Evolutionary conservation across 2,113 vertebrate species (phyloP).

Genomic region (Amphiprion percula): DNA sequence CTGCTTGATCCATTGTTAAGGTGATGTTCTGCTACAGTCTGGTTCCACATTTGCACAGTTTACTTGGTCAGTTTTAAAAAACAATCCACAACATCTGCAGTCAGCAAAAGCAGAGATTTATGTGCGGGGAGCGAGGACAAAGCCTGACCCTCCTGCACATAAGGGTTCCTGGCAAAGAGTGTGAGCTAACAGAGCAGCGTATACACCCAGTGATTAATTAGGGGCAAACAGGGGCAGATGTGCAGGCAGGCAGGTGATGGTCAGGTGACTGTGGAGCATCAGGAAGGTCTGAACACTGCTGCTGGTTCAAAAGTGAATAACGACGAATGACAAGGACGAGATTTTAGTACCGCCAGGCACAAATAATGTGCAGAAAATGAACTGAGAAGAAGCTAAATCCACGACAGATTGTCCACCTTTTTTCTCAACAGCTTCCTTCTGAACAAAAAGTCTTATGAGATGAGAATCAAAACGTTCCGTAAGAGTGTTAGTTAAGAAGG

Average conservation of each 20-base stretch:
- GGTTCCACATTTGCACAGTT: too few relatives aligned
- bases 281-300: background rate
- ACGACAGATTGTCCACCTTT: background rate
- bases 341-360: background rate
- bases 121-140: background rate
- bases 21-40: too few relatives aligned
- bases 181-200: background rate
- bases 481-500: background rate
- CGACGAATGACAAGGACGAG: background rate
- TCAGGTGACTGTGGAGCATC: constrained; percentile 2
- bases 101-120: background rate
- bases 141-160: background rate
- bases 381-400: background rate
- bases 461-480: background rate
- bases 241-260: constrained; percentile 6
- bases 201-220: background rate
- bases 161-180: background rate
- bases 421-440: background rate
- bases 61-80: too few relatives aligned
- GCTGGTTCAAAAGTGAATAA: background rate
- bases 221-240: background rate
- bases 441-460: background rate
- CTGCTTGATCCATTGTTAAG: too few relatives aligned
- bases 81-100: background rate
- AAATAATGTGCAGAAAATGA: background rate